Percentiles rank a stretch among this genome's conserved stretches.
These are phyloP conservation scores for Nematostella vectensis DNA, from an alignment of 92 coral and sea anemone genomes.

Conservation along the genomic window DNA sequence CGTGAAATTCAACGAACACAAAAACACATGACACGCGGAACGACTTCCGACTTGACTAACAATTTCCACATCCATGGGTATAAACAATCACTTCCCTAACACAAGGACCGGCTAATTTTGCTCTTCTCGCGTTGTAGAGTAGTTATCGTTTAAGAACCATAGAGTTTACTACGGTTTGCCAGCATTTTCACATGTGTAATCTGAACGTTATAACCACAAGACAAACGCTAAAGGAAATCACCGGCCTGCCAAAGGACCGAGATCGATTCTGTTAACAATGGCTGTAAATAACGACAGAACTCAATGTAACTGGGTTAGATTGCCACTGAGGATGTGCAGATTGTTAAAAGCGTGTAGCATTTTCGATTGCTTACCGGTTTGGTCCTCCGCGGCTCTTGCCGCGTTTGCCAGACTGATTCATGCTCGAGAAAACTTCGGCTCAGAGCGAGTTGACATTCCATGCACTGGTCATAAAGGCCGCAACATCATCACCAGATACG, in stretches of 20 bases:
- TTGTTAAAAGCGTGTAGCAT: too few relatives aligned
- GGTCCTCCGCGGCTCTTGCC: slow-evolving; percentile 60
- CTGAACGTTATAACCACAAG: not conserved
- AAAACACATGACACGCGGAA: not conserved
- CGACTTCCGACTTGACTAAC: slow-evolving; percentile 1
- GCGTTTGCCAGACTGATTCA: slow-evolving; percentile 57
- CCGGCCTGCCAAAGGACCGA: not conserved
- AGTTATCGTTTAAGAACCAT: not conserved
- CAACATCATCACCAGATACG: slow-evolving; percentile 26
- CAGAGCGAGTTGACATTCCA: slow-evolving; percentile 64
- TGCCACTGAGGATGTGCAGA: not conserved
- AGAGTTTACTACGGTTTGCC: not conserved
- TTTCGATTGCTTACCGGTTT: slow-evolving; percentile 45
- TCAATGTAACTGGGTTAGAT: not conserved
- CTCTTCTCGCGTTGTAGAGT: not conserved
- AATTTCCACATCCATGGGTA: not conserved
- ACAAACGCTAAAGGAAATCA: not conserved
- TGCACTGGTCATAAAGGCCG: slow-evolving; percentile 38
- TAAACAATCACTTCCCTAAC: not conserved
- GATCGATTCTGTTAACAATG: not conserved
- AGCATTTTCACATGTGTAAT: not conserved
- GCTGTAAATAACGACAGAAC: not conserved
- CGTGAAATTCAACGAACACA: not conserved
- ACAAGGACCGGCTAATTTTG: not conserved
- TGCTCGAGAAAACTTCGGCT: slow-evolving; percentile 46